Evolutionary conservation across 2,113 vertebrate species (phyloP).

Genomic region (Sphaerodactylus townsendi): DNA sequence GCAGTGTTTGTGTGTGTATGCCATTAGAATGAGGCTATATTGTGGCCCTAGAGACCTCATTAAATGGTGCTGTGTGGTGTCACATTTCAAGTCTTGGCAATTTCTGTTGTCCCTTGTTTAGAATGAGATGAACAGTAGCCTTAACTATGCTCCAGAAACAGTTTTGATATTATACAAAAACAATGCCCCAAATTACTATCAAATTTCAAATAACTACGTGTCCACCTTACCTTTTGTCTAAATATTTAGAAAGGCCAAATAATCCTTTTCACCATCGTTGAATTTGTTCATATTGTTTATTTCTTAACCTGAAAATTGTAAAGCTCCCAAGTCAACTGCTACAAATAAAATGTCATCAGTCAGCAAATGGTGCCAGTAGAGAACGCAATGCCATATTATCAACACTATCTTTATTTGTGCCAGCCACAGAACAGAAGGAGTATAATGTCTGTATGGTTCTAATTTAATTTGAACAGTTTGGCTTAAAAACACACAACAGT

Average conservation of each 20-base stretch:
- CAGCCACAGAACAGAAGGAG: conserved; percentile 12
- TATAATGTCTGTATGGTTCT: not conserved
- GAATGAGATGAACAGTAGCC: conserved; percentile 62
- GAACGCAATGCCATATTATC: conserved; percentile 14
- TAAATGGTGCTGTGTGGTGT: conserved; percentile 69
- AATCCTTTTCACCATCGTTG: not conserved
- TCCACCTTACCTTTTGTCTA: not conserved
- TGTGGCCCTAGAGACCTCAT: conserved; percentile 66
- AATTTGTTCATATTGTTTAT: not conserved
- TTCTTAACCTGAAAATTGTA: not conserved
- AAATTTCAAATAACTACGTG: not conserved
- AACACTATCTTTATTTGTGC: conserved; percentile 23
- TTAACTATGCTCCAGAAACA: conserved; percentile 40
- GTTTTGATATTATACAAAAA: conserved; percentile 31
- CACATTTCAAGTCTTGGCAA: conserved; percentile 48
- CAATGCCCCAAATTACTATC: conserved; percentile 16
- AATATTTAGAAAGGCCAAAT: not conserved
- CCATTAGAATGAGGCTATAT: conserved; percentile 36
- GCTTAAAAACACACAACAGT: conserved; percentile 22
- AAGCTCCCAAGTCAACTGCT: not conserved
- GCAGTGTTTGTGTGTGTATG: conserved; percentile 38
- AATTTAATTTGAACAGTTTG: conserved; percentile 49
- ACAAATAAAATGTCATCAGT: conserved; percentile 18
- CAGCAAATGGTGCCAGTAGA: not conserved
- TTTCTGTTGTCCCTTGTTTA: conserved; percentile 55